These are phyloP conservation scores for Abrostola tripartita DNA, from an alignment of 2,888 invertebrate species.

Conservation along the genomic window DNA sequence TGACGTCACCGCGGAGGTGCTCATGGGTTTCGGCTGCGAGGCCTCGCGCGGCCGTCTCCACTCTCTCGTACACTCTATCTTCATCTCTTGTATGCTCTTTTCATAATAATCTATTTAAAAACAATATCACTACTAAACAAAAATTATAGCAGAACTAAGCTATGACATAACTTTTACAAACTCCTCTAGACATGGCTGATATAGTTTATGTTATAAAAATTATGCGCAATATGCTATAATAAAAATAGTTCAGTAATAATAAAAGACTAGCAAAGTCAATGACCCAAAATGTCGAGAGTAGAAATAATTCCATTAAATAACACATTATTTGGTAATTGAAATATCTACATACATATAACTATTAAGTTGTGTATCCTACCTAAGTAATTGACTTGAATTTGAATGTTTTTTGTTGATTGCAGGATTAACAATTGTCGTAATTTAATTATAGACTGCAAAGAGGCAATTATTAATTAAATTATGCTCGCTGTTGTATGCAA, in stretches of 20 bases:
- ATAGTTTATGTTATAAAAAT: slow-evolving; percentile 16
- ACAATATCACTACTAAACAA: no score
- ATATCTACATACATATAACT: slow-evolving; percentile 22
- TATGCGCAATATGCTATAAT: slow-evolving; percentile 33
- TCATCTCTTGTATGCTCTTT: slow-evolving; percentile 7
- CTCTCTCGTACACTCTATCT: slow-evolving; percentile 11
- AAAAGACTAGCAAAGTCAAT: slow-evolving; percentile 36
- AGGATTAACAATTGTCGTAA: background rate
- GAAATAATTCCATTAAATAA: slow-evolving; percentile 46
- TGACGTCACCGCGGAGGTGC: slow-evolving; percentile 86
- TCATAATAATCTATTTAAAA: background rate
- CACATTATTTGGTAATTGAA: slow-evolving; percentile 40
- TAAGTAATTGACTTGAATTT: background rate
- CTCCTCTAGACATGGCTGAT: slow-evolving; percentile 3
- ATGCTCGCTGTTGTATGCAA: no score
- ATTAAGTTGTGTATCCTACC: background rate
- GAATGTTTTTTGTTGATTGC: background rate
- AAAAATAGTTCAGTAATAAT: slow-evolving; percentile 44
- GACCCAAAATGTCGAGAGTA: slow-evolving; percentile 39
- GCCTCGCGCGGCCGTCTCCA: slow-evolving; percentile 34
- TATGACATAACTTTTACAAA: slow-evolving; percentile 14
- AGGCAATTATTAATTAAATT: no score
- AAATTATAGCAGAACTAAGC: no score
- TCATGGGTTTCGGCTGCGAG: slow-evolving; percentile 83
- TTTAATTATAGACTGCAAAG: background rate